These are phyloP conservation scores for Strix occidentalis DNA, from an alignment of 2,797 vertebrate genomes.

Conservation along the genomic window DNA sequence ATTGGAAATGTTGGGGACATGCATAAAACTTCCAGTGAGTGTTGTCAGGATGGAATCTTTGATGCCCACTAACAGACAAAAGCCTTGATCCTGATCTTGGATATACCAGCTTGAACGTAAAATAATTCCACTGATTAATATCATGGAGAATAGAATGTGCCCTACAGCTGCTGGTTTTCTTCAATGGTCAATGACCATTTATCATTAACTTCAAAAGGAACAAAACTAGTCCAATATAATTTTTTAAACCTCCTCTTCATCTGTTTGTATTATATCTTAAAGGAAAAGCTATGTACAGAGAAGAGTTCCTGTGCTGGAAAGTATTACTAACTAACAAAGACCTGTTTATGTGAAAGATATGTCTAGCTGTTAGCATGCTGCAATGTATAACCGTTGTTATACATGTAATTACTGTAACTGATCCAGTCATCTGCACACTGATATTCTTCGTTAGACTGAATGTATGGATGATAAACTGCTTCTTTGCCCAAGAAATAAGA, in stretches of 20 bases:
- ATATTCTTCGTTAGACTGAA: slow-evolving; percentile 73
- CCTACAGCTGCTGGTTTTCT: neutral
- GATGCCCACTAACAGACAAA: neutral
- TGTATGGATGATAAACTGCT: slow-evolving; percentile 65
- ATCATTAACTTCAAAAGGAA: neutral
- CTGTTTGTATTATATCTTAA: neutral
- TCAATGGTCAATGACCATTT: neutral
- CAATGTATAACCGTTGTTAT: slow-evolving; percentile 79
- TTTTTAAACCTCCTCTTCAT: neutral
- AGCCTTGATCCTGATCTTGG: neutral
- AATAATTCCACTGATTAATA: neutral
- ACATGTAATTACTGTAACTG: slow-evolving; percentile 80
- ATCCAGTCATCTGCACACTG: slow-evolving; percentile 76
- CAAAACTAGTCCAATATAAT: neutral
- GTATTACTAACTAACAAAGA: neutral
- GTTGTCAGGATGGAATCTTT: neutral
- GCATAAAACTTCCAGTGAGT: neutral
- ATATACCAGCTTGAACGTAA: neutral
- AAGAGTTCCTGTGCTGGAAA: neutral
- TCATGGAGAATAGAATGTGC: neutral
- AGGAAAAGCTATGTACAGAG: neutral
- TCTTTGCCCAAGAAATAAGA: slow-evolving; percentile 73
- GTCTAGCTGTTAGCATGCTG: slow-evolving; percentile 73
- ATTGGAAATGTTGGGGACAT: neutral
- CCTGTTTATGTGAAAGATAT: neutral